Evolutionary conservation across 2,888 invertebrate genomes (phyloP), one percentile per base, ranked within the genome.

Genomic region (Hemaris fuciformis): DNA sequence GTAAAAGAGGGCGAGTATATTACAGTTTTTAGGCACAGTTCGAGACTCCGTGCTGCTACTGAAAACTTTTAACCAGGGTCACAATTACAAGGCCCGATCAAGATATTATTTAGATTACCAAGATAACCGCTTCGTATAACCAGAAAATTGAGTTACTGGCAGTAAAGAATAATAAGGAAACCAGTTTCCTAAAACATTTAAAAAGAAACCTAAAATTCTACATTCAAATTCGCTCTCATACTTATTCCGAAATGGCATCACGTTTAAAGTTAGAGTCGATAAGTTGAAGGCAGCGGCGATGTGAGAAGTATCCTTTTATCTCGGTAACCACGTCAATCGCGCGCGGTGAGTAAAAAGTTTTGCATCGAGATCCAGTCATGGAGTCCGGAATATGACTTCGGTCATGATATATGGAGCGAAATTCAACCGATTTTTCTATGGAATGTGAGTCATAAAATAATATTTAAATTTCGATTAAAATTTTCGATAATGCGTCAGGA

Each of bases 261-360:
- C 62, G 66, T 31, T 59, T 57, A 69, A 71, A 68, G 69, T 65
- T 65, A 69, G 65, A 69, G 67, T 67, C 66, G 64, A 64, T 64
- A 69, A 71, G 68, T 72, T 71, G 65, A 68, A 69, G 66, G 67
- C 66, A 65, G 67, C 66, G 67, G 71, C 69, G 67, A 72, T 70
- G 73, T 53, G 53, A 65, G 67, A 66, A 66, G 75, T 73, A 71
- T 71, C 74, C 76, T 74, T 78, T 75, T 79, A 77, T 74, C 73
- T 68, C 64, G 64, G 38, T 66, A 69, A 67, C 67, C 69, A 73
- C 78, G 76, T 82, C 83, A 84, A 82, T 83, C 81, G 81, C 72
- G 80, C 73, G 81, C 75, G 75, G 81, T 80, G 81, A 85, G 84
- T 83, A 79, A 80, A 84, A 84, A 84, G 85, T 85, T 85, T 80